These are phyloP conservation scores for Entomobrya proxima DNA, from an alignment of 2,888 invertebrate genomes.

Conservation along the genomic window DNA sequence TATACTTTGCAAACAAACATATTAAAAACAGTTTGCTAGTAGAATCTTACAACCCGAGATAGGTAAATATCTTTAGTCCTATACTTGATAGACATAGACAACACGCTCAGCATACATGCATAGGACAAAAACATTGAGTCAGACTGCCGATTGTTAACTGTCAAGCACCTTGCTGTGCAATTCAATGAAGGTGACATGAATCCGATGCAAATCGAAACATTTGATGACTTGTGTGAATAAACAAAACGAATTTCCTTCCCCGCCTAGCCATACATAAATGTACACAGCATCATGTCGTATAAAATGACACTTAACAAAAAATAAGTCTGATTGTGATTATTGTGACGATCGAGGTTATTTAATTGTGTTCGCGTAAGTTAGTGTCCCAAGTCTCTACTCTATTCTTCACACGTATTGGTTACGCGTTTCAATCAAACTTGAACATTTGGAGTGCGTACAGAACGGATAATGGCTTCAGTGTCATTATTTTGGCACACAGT, in stretches of 20 bases:
- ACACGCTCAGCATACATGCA: too few relatives aligned
- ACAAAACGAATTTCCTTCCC: not conserved
- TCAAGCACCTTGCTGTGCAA: conserved; percentile 32
- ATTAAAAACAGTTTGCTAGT: too few relatives aligned
- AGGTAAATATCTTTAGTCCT: too few relatives aligned
- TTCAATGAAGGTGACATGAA: conserved; percentile 21
- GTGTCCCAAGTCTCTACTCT: not conserved
- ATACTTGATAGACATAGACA: too few relatives aligned
- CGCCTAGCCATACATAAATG: not conserved
- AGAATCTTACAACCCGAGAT: too few relatives aligned
- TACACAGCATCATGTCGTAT: not conserved
- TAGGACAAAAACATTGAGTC: not conserved
- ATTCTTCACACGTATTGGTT: not conserved
- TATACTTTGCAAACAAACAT: too few relatives aligned
- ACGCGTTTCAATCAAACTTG: conserved; percentile 10
- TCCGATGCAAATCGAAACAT: conserved; percentile 12
- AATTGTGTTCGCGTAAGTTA: not conserved
- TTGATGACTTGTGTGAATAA: conserved; percentile 17
- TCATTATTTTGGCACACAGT: not conserved
- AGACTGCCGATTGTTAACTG: not conserved
- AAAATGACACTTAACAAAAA: not conserved
- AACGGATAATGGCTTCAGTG: not conserved
- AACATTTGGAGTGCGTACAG: conserved; percentile 10
- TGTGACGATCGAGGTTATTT: conserved; percentile 2
- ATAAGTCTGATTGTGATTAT: not conserved